Evolutionary conservation across 2,113 vertebrate species (phyloP), one percentile per base, ranked within the genome.

Genomic region (Agelaius tricolor): DNA sequence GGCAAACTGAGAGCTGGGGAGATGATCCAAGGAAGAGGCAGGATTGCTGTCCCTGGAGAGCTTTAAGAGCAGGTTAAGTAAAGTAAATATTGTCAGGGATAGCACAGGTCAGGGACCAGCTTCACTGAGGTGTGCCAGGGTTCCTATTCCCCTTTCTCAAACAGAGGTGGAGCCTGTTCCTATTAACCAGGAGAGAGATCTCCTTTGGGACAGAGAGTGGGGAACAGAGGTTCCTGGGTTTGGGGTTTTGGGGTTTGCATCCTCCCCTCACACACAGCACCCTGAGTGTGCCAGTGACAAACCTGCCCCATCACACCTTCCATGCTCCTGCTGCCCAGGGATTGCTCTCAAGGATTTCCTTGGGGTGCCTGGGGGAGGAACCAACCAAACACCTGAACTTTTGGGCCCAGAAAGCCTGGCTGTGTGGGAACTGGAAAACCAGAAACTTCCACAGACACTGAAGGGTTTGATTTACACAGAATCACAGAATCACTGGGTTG

Each of bases 21-120:
- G 52, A n/a, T 23, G 57, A 68, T 16, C 43, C 55, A 43, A 35
- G 73, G 55, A 78, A 81, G 87, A 8, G 0, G 61, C 17, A 78
- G 61, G 49, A 78, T 17, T 82, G 83, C 84, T 89, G 89, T 35
- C 73, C 31, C 57, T n/a, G 37, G 76, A 57, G 69, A 44, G 31
- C 61, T 89, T 78, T 21, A 80, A 35, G 75, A 88, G 31, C 49
- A 83, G 75, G 67, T 88, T 83, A 92, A 74, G 83, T 28, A 83
- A 96, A 96, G 52, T 54, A 54, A 54, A 54, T 77, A 94, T 52
- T 86, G 75, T 59, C 83, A 92, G 90, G 19, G 88, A 88, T 35
- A 84, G 79, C 79, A 77, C 19, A 90, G 92, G 90, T 94, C 96
- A 93, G 55, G 67, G 96, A 92, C 35, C 76, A 52, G 81, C 5